A percentile compares a stretch with the other conserved stretches of the same genome.
phyloP scores from a whole-genome alignment of 2,113 vertebrate species.

The Microcebus tavaratra region DNA sequence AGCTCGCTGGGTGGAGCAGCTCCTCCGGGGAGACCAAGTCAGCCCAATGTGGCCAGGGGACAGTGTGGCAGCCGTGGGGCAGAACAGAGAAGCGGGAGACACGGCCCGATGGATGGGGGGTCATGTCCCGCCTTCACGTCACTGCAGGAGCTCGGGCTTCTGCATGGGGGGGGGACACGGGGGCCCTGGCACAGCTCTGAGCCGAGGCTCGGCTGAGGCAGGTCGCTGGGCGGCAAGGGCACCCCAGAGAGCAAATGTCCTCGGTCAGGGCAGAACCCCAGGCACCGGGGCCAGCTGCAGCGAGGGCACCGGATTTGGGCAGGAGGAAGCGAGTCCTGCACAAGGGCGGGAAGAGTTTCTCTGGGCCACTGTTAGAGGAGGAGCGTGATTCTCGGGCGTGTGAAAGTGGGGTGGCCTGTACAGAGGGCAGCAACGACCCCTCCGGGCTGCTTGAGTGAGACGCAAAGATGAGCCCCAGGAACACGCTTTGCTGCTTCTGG shows the following conservation, averaged over 20 bases:
- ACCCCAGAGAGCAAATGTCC: accelerated
- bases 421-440: accelerated
- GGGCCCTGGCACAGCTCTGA: not conserved
- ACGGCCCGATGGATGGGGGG: no score
- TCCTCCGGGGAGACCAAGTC: accelerated
- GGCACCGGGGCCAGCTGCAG: accelerated
- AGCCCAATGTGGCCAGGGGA: no score
- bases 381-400: accelerated
- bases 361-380: accelerated
- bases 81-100: no score
- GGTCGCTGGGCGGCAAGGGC: not conserved
- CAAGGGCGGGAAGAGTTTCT: accelerated
- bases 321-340: not conserved
- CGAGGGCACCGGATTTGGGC: accelerated
- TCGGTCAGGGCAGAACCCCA: no score
- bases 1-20: accelerated
- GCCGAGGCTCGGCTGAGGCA: accelerated
- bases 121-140: accelerated
- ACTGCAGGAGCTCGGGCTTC: not conserved
- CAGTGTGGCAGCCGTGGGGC: no score
- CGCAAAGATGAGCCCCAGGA: accelerated
- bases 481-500: not conserved
- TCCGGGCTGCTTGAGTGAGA: not conserved
- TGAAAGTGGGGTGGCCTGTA: accelerated
- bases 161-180: accelerated